Evolutionary conservation across 2,113 vertebrate genomes (phyloP), one percentile per base, ranked within the genome.

Genomic region (Eidolon helvum): DNA sequence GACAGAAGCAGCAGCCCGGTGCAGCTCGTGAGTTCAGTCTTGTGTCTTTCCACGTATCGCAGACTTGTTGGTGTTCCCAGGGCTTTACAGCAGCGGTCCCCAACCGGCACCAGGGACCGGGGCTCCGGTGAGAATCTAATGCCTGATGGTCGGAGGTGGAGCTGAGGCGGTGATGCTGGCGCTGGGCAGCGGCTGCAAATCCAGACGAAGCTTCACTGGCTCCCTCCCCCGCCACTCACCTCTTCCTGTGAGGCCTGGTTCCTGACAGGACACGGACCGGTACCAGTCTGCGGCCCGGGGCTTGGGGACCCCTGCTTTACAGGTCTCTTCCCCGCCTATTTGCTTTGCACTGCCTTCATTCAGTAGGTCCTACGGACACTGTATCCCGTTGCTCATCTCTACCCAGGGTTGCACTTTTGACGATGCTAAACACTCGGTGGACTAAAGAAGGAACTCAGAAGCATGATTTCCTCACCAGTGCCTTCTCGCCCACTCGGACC

Each of bases 1-100:
- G 53, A 12, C 26, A 28, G 87, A 40, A 71, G 30, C n/a, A 15
- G 71, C 50, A 57, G 57, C 33, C 40, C 4, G 0, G 0, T 7
- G 0, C 3, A 8, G 45, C 4, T 5, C 16, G 22, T 33, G 8
- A 11, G 50, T 28, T 69, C 38, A 3, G 0, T 19, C 1, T 57
- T 59, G 4, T 0, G 0, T 82, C 82, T 87, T 85, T 30, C 40
- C 86, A 48, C 77, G 26, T 1, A 0, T 66, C 50, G 0, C 45
- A 18, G 6, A 11, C 71, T 26, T 5, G 1, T 82, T 28, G 19
- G 11, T 43, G 12, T 16, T 85, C 61, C 50, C 5, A 2, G 28
- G 8, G 45, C 45, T 45, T 45, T 10, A 10, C 45, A 43, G 43
- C 43, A 43, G 43, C 1, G 43, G 4, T 43, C 43, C 43, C 43